Conservation (phyloP, 2,797 vertebrate species). For the Sebastes diaconus region DNA sequence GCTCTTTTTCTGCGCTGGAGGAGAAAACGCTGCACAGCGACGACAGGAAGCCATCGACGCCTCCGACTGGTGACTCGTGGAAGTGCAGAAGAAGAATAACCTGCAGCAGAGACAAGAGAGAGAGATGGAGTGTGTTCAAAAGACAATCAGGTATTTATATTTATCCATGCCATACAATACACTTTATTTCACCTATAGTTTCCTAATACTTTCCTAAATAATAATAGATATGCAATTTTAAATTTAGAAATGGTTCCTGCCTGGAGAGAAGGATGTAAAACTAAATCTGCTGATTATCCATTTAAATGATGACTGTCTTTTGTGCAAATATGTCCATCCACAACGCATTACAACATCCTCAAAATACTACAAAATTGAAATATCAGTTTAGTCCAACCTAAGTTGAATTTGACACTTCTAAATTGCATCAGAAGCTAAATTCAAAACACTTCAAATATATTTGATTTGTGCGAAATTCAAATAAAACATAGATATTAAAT, state of each 20-base stretch:
- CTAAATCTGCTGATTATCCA: neutral
- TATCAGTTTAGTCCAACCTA: neutral
- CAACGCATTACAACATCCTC: too few species aligned
- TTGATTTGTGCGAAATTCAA: neutral
- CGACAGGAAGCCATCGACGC: neutral
- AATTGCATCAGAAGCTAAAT: neutral
- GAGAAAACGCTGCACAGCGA: neutral
- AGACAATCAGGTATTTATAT: neutral
- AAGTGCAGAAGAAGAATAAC: neutral
- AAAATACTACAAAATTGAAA: neutral
- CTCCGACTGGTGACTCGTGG: neutral
- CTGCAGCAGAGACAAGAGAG: neutral
- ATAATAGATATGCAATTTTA: neutral
- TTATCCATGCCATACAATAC: neutral
- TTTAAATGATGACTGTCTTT: neutral
- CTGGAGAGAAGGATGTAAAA: neutral
- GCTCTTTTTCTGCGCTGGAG: constrained; percentile 14
- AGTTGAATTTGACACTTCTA: neutral
- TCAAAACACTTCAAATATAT: neutral
- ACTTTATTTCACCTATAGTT: neutral
- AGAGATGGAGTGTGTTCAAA: neutral
- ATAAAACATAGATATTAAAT: neutral
- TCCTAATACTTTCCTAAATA: neutral
- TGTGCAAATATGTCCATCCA: neutral
- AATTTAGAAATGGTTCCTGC: neutral